Evolutionary conservation across 2,797 vertebrate species (phyloP).

Genomic region (Tenualosa ilisha): DNA sequence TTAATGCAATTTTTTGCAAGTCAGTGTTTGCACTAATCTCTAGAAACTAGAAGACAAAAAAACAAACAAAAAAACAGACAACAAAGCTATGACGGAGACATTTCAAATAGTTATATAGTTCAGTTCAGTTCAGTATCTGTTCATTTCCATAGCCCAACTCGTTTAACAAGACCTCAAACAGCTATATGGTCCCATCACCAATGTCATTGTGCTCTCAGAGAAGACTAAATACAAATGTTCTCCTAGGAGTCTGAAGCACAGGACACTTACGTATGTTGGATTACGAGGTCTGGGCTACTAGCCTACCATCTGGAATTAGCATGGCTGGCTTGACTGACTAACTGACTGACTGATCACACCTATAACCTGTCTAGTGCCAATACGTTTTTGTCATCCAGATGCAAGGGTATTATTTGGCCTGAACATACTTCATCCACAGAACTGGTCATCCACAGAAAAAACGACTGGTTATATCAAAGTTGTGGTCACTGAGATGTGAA

Average conservation of each 20-base stretch:
- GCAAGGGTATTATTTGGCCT: background rate
- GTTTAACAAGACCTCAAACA: background rate
- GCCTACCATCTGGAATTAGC: no score
- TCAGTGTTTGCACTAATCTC: background rate
- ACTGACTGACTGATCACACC: no score
- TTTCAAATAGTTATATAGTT: background rate
- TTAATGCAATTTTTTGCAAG: background rate
- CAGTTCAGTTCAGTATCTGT: background rate
- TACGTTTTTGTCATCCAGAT: no score
- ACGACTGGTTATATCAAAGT: no score
- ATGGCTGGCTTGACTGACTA: no score
- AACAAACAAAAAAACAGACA: background rate
- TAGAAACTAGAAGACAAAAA: background rate
- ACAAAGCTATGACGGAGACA: background rate
- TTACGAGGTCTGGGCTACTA: no score
- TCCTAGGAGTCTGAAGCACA: background rate
- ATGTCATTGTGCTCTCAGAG: background rate
- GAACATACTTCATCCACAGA: background rate
- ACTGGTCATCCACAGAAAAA: no score
- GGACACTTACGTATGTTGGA: no score
- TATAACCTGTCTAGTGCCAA: no score
- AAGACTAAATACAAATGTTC: background rate
- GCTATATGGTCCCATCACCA: background rate
- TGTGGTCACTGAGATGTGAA: no score
- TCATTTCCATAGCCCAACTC: background rate